Evolutionary conservation across 2,888 invertebrate genomes (phyloP), one percentile per base, ranked within the genome.

Genomic region (Hyppa rectilinea): DNA sequence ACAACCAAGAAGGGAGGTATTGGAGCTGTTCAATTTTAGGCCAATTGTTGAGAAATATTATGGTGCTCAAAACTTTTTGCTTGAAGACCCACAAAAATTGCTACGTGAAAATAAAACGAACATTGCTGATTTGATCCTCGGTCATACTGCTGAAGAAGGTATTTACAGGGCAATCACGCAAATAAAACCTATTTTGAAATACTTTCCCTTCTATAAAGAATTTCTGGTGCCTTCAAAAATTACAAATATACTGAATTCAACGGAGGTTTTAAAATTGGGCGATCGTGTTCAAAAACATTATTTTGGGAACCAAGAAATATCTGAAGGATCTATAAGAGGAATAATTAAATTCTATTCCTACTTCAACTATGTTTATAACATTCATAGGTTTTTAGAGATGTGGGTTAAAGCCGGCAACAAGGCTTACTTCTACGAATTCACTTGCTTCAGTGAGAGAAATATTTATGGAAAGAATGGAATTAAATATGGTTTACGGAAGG

Each of bases 101-200:
- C 73, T 79, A 40, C 78, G 60, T 83, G 87, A 92, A 23, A 96
- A 96, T 34, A 91, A 90, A 29, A 86, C 96, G 14, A 80, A 84
- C 29, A 61, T 64, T 20, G 93, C 96, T 2, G 97, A 97, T 0
- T 95, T 97, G 90, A 96, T 98, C 89, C 93, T 97, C 43, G 98
- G 98, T 17, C 87, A 97, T 12, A 97, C 97, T 36, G 95, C 96
- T 0, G 96, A 97, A 63, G 98, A 98, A 92, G 97, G 97, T 3
- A 3, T 50, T 26, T 58, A 58, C 26, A 53, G 14, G n/a, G 58
- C 49, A 6, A 2, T 29, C 5, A 23, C 29, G 5, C 58, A 65
- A 34, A 58, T 55, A 38, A 29, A 72, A n/a, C 36, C n/a, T 9
- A 58, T 85, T 29, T 31, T 83, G n/a, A 53, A 80, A 43, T 45